Evolutionary conservation across 2,113 vertebrate species (phyloP).

Genomic region (Cynocephalus volans): DNA sequence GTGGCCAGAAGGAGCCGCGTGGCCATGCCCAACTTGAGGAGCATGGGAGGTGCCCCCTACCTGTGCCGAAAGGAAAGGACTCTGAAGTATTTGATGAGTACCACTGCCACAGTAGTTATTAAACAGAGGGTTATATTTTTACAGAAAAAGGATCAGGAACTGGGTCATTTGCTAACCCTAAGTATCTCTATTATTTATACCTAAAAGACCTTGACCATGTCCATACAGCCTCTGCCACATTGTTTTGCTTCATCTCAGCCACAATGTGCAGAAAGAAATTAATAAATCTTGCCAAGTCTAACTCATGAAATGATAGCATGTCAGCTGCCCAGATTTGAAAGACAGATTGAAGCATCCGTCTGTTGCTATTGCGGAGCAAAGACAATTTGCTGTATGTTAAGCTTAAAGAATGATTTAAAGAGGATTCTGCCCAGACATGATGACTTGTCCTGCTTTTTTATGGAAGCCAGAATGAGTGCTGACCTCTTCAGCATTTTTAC

Average conservation of each 20-base stretch:
- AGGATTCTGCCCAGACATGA: not conserved
- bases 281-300: conserved; percentile 42
- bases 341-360: conserved; percentile 35
- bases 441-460: conserved; percentile 47
- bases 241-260: conserved; percentile 39
- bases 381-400: conserved; percentile 35
- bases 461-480: conserved; percentile 4
- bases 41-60: not conserved
- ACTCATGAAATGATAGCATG: conserved; percentile 34
- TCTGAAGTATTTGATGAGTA: not conserved
- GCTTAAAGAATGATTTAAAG: not conserved
- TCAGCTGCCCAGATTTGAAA: conserved; percentile 54
- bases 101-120: not conserved
- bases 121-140: not conserved
- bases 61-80: not conserved
- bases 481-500: not conserved
- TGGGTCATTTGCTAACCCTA: not conserved
- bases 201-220: conserved; percentile 19
- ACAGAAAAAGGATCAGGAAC: not conserved
- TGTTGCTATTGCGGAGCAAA: not conserved
- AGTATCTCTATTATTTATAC: conserved; percentile 31
- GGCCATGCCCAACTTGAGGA: not conserved
- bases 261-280: conserved; percentile 44
- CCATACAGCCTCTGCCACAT: not conserved
- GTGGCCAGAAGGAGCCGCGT: not conserved